These are phyloP conservation scores for Drosophila incognita DNA, from an alignment of 2,888 invertebrate species.

Conservation along the genomic window DNA sequence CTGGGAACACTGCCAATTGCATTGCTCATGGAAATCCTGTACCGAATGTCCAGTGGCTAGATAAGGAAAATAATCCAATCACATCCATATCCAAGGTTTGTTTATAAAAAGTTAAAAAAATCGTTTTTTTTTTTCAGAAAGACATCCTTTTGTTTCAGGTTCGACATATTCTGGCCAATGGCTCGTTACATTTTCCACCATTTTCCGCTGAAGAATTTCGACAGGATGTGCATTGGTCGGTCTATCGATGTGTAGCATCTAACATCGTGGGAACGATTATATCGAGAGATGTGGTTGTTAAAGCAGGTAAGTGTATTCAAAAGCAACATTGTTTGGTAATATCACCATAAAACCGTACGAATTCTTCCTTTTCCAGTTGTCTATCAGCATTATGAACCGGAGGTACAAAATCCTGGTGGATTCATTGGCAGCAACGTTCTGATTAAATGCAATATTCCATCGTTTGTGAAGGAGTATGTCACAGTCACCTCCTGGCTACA, in stretches of 20 bases:
- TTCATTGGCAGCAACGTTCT: conserved; percentile 87
- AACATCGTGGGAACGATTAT: conserved; percentile 86
- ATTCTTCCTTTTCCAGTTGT: conserved; percentile 84
- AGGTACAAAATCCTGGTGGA: conserved; percentile 87
- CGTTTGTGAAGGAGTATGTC: conserved; percentile 87
- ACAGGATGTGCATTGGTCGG: conserved; percentile 87
- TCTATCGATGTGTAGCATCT: conserved; percentile 86
- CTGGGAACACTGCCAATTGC: conserved; percentile 86
- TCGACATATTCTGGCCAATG: conserved; percentile 86
- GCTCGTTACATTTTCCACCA: conserved; percentile 86
- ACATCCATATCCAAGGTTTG: conserved; percentile 85
- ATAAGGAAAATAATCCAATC: conserved; percentile 86
- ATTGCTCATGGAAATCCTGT: conserved; percentile 86
- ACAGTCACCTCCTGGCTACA: conserved; percentile 87
- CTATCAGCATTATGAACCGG: conserved; percentile 87
- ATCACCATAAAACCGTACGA: not conserved
- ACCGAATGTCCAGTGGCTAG: conserved; percentile 86
- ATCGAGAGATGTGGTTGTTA: conserved; percentile 86
- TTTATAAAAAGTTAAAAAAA: not conserved
- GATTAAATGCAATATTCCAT: conserved; percentile 87
- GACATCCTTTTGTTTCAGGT: conserved; percentile 72
- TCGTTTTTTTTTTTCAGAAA: too few relatives aligned
- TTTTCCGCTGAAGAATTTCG: conserved; percentile 87
- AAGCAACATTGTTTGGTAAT: not conserved
- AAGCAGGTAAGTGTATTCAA: conserved; percentile 84